A percentile compares a stretch with the other conserved stretches of the same genome.
These are phyloP conservation scores for Amphiprion ocellaris DNA, from an alignment of 2,113 vertebrate species.

Conservation along the genomic window DNA sequence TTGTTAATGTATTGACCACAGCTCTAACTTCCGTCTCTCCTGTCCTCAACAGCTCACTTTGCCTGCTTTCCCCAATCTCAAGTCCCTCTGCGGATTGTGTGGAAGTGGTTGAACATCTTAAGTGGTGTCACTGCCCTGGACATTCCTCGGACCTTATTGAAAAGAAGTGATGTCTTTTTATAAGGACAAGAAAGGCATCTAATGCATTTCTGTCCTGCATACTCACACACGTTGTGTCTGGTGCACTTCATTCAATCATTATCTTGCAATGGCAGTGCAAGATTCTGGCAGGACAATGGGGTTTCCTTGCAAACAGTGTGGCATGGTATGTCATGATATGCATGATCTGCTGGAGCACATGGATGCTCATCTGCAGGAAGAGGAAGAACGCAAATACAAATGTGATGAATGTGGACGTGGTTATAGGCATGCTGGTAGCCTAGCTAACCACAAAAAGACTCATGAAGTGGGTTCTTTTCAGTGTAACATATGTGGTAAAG, in stretches of 20 bases:
- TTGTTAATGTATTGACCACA: neutral
- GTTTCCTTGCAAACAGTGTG: constrained; percentile 82
- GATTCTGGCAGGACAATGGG: constrained; percentile 72
- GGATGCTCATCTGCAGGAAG: constrained; percentile 68
- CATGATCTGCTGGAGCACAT: constrained; percentile 79
- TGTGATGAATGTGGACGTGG: constrained; percentile 90
- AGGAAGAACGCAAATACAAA: constrained; percentile 86
- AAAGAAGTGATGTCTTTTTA: constrained; percentile 33
- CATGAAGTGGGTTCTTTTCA: constrained; percentile 88
- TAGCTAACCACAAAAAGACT: constrained; percentile 90
- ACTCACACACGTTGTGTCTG: constrained; percentile 47
- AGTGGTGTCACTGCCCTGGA: constrained; percentile 19
- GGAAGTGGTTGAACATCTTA: constrained; percentile 37
- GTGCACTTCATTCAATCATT: constrained; percentile 37
- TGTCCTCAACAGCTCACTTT: constrained; percentile 50
- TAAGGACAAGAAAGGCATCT: constrained; percentile 51
- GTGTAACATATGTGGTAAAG: constrained; percentile 85
- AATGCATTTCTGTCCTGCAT: constrained; percentile 57
- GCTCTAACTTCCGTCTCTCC: constrained; percentile 27
- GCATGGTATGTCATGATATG: constrained; percentile 74
- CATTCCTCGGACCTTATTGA: constrained; percentile 35
- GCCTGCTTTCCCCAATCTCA: constrained; percentile 21
- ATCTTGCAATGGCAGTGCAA: constrained; percentile 72
- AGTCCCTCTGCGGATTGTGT: constrained; percentile 13
- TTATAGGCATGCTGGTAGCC: constrained; percentile 90